These are phyloP conservation scores for Beaufortia kweichowensis DNA, from an alignment of 2,113 vertebrate genomes.

Conservation along the genomic window DNA sequence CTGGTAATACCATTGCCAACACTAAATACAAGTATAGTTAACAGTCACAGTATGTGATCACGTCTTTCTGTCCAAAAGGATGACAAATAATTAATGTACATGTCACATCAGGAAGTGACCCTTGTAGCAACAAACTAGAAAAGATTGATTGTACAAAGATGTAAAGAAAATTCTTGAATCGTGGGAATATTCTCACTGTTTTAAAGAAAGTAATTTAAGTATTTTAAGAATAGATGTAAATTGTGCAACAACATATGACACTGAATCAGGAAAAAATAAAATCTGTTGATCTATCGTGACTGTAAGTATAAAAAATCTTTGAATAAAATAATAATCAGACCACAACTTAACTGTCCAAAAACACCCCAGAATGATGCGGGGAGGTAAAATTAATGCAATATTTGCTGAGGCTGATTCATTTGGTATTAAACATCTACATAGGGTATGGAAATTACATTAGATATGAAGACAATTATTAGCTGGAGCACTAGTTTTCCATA, in stretches of 20 bases:
- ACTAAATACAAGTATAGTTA: not conserved
- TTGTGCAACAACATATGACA: too few relatives aligned
- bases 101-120: not conserved
- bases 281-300: not conserved
- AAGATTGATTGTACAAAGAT: constrained; percentile 17
- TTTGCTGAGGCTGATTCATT: not conserved
- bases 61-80: not conserved
- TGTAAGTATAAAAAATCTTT: not conserved
- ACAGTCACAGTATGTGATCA: not conserved
- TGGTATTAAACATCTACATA: not conserved
- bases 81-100: not conserved
- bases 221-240: too few relatives aligned
- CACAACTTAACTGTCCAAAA: constrained; percentile 8
- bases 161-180: not conserved
- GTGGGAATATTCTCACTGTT: not conserved
- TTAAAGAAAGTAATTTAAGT: not conserved
- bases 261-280: not conserved
- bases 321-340: constrained; percentile 7
- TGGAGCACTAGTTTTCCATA: not conserved
- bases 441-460: not conserved
- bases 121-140: not conserved
- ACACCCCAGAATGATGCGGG: not conserved
- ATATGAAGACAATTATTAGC: not conserved
- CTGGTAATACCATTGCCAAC: constrained; percentile 9
- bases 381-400: not conserved